Conservation (phyloP, 2,888 invertebrate species). For the Amblyjoppa fuscipennis region DNA sequence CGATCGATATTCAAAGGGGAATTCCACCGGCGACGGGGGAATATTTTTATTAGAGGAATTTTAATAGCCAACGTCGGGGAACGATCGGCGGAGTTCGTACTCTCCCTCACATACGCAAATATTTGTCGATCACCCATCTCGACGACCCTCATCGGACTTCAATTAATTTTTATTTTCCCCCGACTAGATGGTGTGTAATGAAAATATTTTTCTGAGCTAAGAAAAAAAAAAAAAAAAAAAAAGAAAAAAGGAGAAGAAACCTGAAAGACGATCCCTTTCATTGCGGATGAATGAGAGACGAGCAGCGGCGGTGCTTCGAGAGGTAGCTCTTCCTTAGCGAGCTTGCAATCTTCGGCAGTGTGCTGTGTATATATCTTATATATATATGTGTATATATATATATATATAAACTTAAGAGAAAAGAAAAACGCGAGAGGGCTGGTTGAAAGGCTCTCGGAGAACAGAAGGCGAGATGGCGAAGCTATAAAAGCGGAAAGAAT, state of each 20-base stretch:
- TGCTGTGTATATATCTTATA: not conserved
- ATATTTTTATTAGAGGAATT: slow-evolving; percentile 39
- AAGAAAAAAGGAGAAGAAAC: not conserved
- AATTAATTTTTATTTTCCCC: slow-evolving; percentile 46
- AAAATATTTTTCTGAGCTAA: slow-evolving; percentile 30
- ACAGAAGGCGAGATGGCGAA: slow-evolving; percentile 47
- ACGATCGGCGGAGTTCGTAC: not conserved
- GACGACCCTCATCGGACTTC: not conserved
- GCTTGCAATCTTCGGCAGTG: slow-evolving; percentile 34
- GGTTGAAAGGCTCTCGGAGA: slow-evolving; percentile 51
- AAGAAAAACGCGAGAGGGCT: not conserved
- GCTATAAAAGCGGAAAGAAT: slow-evolving; percentile 57
- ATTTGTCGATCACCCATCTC: slow-evolving; percentile 49
- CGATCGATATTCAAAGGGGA: slow-evolving; percentile 57
- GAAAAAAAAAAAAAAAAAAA: slow-evolving; percentile 1
- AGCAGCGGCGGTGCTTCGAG: slow-evolving; percentile 10
- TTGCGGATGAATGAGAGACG: slow-evolving; percentile 24
- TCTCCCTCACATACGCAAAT: slow-evolving; percentile 30
- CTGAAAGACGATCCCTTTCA: slow-evolving; percentile 4
- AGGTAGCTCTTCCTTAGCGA: slow-evolving; percentile 12
- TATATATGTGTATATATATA: not conserved
- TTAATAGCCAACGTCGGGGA: slow-evolving; percentile 26
- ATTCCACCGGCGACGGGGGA: slow-evolving; percentile 15
- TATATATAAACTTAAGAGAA: not conserved
- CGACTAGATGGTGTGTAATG: not conserved